Evolutionary conservation across 2,113 vertebrate genomes (phyloP).

Genomic region (Myotis davidii): DNA sequence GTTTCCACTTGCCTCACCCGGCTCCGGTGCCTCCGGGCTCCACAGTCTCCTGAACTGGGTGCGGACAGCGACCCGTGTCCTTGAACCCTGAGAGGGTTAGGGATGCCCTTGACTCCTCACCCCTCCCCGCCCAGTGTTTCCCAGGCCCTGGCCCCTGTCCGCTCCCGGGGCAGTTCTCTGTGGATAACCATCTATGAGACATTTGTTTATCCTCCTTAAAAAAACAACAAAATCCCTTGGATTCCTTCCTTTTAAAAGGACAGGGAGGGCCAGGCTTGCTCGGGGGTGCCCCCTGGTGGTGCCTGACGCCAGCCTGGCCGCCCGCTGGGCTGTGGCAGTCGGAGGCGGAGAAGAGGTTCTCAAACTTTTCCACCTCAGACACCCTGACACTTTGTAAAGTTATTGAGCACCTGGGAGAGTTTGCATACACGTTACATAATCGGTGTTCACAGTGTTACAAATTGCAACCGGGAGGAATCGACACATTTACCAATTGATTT

Average conservation of each 20-base stretch:
- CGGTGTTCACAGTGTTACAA: not conserved
- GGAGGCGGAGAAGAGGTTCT: rapidly evolving
- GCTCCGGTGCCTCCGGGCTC: not conserved
- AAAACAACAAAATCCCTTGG: not conserved
- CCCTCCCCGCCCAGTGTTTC: not conserved
- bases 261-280: not conserved
- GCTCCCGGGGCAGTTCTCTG: not conserved
- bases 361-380: not conserved
- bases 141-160: not conserved
- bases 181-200: not conserved
- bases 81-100: not conserved
- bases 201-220: not conserved
- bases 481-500: not conserved
- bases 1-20: rapidly evolving
- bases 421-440: too few relatives aligned
- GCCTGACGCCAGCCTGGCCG: rapidly evolving
- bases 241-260: not conserved
- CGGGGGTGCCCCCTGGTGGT: slow-evolving; percentile 45
- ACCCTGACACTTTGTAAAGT: not conserved
- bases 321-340: too few relatives aligned
- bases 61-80: not conserved
- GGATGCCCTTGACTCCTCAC: not conserved
- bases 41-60: not conserved
- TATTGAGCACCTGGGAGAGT: not conserved
- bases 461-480: not conserved